Evolutionary conservation across 2,797 vertebrate genomes (phyloP).

Genomic region (Lutjanus campechanus): DNA sequence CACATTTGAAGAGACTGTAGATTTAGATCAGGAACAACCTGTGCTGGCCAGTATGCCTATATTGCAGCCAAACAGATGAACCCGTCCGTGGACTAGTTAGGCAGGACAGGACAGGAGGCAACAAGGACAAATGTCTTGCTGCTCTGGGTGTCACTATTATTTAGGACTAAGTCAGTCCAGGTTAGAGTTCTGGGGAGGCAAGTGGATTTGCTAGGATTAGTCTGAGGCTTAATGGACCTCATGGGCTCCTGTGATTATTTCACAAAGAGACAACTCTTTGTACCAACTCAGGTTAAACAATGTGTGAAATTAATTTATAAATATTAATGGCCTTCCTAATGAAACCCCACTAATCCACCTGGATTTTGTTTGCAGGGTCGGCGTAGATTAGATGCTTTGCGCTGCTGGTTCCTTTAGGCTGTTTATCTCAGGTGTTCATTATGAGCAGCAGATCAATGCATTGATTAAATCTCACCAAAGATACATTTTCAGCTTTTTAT

Average conservation of each 20-base stretch:
- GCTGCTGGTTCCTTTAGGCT: conserved; percentile 17
- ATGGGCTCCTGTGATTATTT: conserved; percentile 65
- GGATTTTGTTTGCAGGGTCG: conserved; percentile 41
- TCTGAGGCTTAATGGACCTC: conserved; percentile 69
- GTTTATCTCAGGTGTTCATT: conserved; percentile 59
- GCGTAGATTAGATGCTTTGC: conserved; percentile 38
- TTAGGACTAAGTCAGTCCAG: conserved; percentile 36
- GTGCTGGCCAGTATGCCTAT: neutral
- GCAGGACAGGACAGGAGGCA: conserved; percentile 20
- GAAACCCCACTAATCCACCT: conserved; percentile 67
- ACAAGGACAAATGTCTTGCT: conserved; percentile 32
- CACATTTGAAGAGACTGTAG: neutral
- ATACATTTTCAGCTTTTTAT: conserved; percentile 50
- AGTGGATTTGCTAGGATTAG: conserved; percentile 68
- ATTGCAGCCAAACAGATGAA: conserved; percentile 11
- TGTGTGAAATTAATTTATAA: conserved; percentile 78
- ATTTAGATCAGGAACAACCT: neutral
- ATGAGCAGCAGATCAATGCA: conserved; percentile 62
- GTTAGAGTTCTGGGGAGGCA: conserved; percentile 26
- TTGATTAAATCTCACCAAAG: conserved; percentile 63
- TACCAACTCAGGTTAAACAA: conserved; percentile 69
- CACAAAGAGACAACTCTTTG: conserved; percentile 54
- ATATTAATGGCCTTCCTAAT: conserved; percentile 71
- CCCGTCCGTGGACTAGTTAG: conserved; percentile 12
- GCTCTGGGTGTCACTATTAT: conserved; percentile 42